These are phyloP conservation scores for Calycopis cecrops DNA, from an alignment of 1,140 invertebrate genomes.

Conservation along the genomic window DNA sequence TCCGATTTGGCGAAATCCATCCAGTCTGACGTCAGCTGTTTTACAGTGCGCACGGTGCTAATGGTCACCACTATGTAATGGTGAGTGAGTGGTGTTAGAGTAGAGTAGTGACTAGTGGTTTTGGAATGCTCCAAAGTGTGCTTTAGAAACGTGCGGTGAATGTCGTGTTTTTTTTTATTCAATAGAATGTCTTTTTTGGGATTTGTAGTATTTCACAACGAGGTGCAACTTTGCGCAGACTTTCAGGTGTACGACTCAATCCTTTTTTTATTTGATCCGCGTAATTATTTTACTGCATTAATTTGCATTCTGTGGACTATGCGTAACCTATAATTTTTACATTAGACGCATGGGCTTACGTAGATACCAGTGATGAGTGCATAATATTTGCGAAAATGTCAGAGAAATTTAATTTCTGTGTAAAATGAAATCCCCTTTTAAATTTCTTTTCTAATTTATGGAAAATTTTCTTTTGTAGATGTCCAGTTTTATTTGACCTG, in stretches of 20 bases:
- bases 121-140: constrained; percentile 40
- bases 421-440: no score
- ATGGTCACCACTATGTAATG: constrained; percentile 55
- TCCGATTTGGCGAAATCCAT: constrained; percentile 36
- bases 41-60: constrained; percentile 32
- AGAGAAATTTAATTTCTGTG: no score
- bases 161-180: constrained; percentile 34
- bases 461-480: no score
- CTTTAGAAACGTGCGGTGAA: constrained; percentile 43
- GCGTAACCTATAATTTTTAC: no score
- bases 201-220: constrained; percentile 14
- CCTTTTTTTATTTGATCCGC: no score
- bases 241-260: constrained; percentile 18
- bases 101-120: constrained; percentile 36
- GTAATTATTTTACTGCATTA: no score
- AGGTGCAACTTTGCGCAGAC: constrained; percentile 10
- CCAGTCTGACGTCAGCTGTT: constrained; percentile 57
- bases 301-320: no score
- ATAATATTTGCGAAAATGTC: no score
- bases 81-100: constrained; percentile 47
- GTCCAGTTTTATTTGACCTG: no score
- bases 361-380: no score
- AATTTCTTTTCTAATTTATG: no score
- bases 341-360: no score
- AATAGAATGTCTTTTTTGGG: constrained; percentile 29